Conservation (phyloP, 2,113 vertebrate genomes). For the Hyperopisus bebe region DNA sequence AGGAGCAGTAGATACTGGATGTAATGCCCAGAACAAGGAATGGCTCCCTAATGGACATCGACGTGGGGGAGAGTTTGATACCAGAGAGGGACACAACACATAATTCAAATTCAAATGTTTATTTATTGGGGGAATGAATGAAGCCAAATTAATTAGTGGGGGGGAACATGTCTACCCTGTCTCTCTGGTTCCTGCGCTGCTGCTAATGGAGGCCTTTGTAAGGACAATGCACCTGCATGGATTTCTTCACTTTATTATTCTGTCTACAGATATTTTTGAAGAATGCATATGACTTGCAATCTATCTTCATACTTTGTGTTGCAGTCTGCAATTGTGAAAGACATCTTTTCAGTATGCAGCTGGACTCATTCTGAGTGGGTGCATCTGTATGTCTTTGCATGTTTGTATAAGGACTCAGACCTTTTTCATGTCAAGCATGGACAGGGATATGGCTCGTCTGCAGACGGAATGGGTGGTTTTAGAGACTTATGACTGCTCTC, state of each 20-base stretch:
- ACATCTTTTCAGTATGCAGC: background rate
- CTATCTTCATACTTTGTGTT: background rate
- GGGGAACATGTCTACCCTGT: background rate
- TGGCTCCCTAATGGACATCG: background rate
- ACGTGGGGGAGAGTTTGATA: background rate
- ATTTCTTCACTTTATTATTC: background rate
- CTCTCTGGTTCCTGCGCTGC: background rate
- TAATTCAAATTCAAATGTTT: background rate
- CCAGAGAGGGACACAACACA: background rate
- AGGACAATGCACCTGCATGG: background rate
- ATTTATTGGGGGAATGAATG: background rate
- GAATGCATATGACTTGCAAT: background rate
- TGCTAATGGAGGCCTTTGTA: background rate
- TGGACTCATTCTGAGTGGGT: background rate
- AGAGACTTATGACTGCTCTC: background rate
- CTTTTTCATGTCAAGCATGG: background rate
- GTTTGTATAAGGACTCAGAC: background rate
- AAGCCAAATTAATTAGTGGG: background rate
- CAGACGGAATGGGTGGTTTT: background rate
- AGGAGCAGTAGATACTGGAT: too few relatives aligned
- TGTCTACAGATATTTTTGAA: background rate
- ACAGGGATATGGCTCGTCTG: background rate
- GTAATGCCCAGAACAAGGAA: background rate
- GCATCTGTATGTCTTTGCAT: background rate
- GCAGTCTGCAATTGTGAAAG: background rate